Conservation (phyloP, 2,888 invertebrate genomes). For the Syritta pipiens region DNA sequence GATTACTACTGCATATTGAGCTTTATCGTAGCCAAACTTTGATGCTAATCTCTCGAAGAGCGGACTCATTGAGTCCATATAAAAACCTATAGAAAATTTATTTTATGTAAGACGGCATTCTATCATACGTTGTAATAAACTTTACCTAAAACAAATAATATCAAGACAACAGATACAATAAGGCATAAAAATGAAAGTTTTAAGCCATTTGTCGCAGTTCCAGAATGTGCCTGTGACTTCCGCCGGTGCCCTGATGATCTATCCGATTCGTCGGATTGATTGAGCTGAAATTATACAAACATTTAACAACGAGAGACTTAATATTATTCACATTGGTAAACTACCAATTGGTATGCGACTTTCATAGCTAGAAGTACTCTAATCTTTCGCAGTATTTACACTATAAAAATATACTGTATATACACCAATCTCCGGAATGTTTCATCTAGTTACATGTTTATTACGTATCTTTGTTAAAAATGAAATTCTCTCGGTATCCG, state of each 20-base stretch:
- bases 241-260: slow-evolving; percentile 71
- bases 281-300: slow-evolving; percentile 54
- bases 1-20: slow-evolving; percentile 91
- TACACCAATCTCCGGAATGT: slow-evolving; percentile 22
- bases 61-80: slow-evolving; percentile 78
- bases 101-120: not conserved
- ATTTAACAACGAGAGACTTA: not conserved
- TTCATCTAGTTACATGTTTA: slow-evolving; percentile 3
- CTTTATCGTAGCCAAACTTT: slow-evolving; percentile 85
- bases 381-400: slow-evolving; percentile 42
- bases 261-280: slow-evolving; percentile 73
- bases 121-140: slow-evolving; percentile 18
- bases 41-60: slow-evolving; percentile 87
- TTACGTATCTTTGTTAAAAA: slow-evolving; percentile 19
- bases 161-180: slow-evolving; percentile 75
- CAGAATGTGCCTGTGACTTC: slow-evolving; percentile 71
- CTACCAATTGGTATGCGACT: slow-evolving; percentile 75
- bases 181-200: slow-evolving; percentile 78
- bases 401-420: slow-evolving; percentile 7
- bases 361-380: slow-evolving; percentile 72
- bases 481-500: not conserved
- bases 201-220: slow-evolving; percentile 74
- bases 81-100: slow-evolving; percentile 74
- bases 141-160: slow-evolving; percentile 77
- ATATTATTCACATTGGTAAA: slow-evolving; percentile 5